Conservation (phyloP, 1,140 invertebrate genomes). For the Aphelenchoides avenae region DNA sequence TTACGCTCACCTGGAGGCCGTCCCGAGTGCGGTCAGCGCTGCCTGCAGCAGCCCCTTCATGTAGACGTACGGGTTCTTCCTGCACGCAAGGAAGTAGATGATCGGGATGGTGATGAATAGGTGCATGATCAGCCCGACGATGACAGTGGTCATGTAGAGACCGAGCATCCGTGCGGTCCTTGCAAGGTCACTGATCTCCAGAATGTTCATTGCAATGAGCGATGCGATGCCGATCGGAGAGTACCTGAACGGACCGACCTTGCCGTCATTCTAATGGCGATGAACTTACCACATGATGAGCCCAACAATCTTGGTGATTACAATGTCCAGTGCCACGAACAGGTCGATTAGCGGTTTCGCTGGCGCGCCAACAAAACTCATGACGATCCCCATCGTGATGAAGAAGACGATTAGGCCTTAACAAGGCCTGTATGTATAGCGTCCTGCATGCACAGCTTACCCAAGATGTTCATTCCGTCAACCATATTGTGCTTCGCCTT, state of each 20-base stretch:
- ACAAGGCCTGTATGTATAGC: neutral
- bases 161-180: slow-evolving; percentile 72
- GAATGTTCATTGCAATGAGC: slow-evolving; percentile 80
- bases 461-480: slow-evolving; percentile 57
- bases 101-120: slow-evolving; percentile 51
- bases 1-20: slow-evolving; percentile 70
- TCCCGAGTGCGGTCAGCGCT: slow-evolving; percentile 82
- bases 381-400: slow-evolving; percentile 63
- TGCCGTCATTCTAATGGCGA: no score
- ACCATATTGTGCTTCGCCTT: slow-evolving; percentile 30
- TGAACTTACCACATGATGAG: slow-evolving; percentile 72
- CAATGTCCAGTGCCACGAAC: slow-evolving; percentile 63
- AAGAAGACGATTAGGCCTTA: slow-evolving; percentile 64
- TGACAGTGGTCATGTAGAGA: no score
- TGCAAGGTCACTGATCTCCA: slow-evolving; percentile 77
- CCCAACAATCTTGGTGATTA: slow-evolving; percentile 68
- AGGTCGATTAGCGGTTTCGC: slow-evolving; percentile 62
- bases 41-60: slow-evolving; percentile 80
- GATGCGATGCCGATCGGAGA: slow-evolving; percentile 86
- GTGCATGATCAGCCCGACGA: slow-evolving; percentile 63
- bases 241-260: no score
- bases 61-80: slow-evolving; percentile 74
- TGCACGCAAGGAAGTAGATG: slow-evolving; percentile 74
- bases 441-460: slow-evolving; percentile 34
- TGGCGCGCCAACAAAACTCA: slow-evolving; percentile 60